Base-by-base conservation (phyloP, 2,888 invertebrate genomes). In the Gortyna flavago region DNA sequence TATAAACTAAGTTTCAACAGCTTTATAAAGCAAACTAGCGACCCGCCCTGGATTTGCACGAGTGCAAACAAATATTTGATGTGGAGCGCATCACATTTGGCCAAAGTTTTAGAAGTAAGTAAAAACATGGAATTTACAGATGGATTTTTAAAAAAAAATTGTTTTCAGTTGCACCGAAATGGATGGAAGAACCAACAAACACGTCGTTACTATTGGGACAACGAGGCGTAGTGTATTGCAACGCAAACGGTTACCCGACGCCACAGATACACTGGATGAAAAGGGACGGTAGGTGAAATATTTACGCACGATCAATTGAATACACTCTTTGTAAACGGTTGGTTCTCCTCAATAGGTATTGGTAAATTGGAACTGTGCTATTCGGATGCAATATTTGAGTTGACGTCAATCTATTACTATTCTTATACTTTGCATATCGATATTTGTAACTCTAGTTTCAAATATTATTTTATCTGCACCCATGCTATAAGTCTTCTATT, bases 241-340 rank as follows among this genome's bases (percentile, higher is more conserved):
- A 97, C 89, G 98, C 98, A 21, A 98, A 98, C 90, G 98, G 98
- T 65, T 98, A 98, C 93, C 98, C 98, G 8, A 97, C 97, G 82
- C 98, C 98, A 5, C 97, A 97, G 91, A 97, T 98, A 93, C 97
- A 97, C 87, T 98, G 98, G 98, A 97, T 98, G 94, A 98, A 98
- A 91, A 97, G 98, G 90, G 97, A 98, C 91, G 97, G 98, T 97
- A 95, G 91, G 94, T 79, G 65, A 32, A 80, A 54, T 67, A 67
- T 84, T 84, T 79, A 79, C 79, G 32, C 29, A 78, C 68, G 59
- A 78, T 68, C 48, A 41, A 82, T 64, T 79, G 9, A 18, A 67
- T 16, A 68, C 13, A 57, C 83, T 65, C 18, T 75, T 16, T 13
- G n/a, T 48, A 68, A 38, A 64, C 44, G 29, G 21, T 38, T 32